Base-by-base conservation (phyloP, 1,140 invertebrate genomes). In the Stegodyphus mimosarum region DNA sequence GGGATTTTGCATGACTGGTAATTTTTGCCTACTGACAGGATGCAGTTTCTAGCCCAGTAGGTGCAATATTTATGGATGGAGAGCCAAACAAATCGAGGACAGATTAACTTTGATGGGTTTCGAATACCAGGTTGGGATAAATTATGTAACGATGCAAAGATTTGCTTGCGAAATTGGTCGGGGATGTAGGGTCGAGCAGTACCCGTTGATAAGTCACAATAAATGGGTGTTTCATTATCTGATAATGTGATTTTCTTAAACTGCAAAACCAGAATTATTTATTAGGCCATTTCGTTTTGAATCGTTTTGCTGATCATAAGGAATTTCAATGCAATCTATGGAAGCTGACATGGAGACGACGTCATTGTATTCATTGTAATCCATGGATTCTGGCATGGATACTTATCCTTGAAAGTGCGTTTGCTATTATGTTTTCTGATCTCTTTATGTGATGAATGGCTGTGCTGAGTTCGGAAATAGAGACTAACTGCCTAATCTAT, bases 391-490 rank as follows among this genome's bases (percentile, higher is more conserved):
- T 72, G 66, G 69, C 55, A 73, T 18, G 6, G 15, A 18, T 18
- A 71, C 71, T n/a, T 18, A 87, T 81, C 18, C 77, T 7, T 4
- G 87, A 86, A 7, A 87, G 64, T 55, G 70, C 9, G 18, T 88
- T 83, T 3, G 87, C 81, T 18, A 74, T n/a, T 13, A 81, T 77
- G 69, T 92, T 92, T 5, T 89, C 84, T 0, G 87, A 75, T 10
- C 91, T 90, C 2, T 86, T 48, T 17, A 91, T 87, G 80, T 91
- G 88, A 13, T 80, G 52, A 64, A 91, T 90, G 48, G 90, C 87
- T 0, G 89, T 90, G 0, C 89, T 89, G 78, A 90, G 91, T 86
- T 91, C 90, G 0, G 88, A 83, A 15, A 91, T 90, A 18, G 87
- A 90, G 78, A 91, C 89, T 0, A 91, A 77, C 9, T 91, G 89